These are phyloP conservation scores for Dascyllus trimaculatus DNA, from an alignment of 2,113 vertebrate genomes.

Conservation along the genomic window DNA sequence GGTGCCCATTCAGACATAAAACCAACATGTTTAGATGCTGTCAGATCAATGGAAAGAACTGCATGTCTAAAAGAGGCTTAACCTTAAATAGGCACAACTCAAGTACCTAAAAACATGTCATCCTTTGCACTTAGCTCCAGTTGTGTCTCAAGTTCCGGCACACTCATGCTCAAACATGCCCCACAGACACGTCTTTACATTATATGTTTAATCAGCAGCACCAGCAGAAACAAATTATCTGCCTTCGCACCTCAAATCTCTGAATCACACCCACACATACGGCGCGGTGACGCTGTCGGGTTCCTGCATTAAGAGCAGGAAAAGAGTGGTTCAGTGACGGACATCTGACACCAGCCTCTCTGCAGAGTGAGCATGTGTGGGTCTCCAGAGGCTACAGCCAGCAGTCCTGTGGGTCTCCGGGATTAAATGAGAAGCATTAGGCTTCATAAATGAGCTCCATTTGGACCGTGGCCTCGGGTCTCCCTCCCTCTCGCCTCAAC, in stretches of 20 bases:
- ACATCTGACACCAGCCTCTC: conserved; percentile 27
- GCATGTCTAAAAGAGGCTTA: no score
- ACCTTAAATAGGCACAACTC: no score
- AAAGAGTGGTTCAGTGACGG: conserved; percentile 26
- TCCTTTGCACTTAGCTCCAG: not conserved
- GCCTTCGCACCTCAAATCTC: not conserved
- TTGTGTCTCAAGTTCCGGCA: not conserved
- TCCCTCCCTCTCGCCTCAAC: conserved; percentile 25
- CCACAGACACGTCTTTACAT: not conserved
- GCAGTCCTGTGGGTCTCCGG: conserved; percentile 45
- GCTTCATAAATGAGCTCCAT: conserved; percentile 71
- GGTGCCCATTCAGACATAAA: no score
- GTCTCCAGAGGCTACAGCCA: conserved; percentile 33
- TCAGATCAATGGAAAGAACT: no score
- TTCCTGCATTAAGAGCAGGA: not conserved
- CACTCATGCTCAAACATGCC: no score
- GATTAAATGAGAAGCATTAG: conserved; percentile 71
- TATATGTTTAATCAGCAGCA: not conserved
- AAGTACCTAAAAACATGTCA: no score
- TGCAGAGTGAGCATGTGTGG: not conserved
- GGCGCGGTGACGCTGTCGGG: not conserved
- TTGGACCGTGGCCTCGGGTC: conserved; percentile 64
- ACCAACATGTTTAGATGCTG: no score
- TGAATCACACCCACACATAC: not conserved
- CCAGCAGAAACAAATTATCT: not conserved